phyloP scores from a whole-genome alignment of 2,888 invertebrate species.

The Macrophya annulata region DNA sequence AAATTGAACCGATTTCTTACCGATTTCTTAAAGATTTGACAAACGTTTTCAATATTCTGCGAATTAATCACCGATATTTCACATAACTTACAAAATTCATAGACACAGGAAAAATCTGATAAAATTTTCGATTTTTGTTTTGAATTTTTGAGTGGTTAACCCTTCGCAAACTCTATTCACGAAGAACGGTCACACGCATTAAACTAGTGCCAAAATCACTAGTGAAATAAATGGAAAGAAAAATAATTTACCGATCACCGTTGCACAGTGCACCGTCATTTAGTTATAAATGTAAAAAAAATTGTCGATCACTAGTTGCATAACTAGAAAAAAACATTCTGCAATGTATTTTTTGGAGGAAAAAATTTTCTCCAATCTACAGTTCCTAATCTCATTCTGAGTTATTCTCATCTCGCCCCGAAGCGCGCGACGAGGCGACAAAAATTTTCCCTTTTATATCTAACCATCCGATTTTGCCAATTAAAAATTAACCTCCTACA shows the following conservation, averaged over 20 bases:
- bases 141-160: not conserved
- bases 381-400: not conserved
- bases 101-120: not conserved
- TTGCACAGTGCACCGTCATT: not conserved
- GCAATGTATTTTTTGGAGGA: not conserved
- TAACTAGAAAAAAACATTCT: not conserved
- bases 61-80: not conserved
- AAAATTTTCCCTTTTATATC: not conserved
- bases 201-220: not conserved
- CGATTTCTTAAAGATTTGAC: not conserved
- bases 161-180: not conserved
- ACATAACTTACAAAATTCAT: too few relatives aligned
- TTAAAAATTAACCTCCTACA: slow-evolving; percentile 4
- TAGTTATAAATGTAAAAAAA: not conserved
- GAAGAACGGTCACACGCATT: not conserved
- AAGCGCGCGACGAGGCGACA: not conserved
- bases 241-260: not conserved
- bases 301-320: not conserved
- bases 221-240: not conserved
- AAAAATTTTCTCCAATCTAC: not conserved
- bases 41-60: not conserved
- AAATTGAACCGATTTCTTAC: not conserved
- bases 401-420: not conserved
- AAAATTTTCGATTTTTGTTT: not conserved
- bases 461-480: not conserved